These are phyloP conservation scores for Ridgeia piscesae DNA, from an alignment of 1,140 invertebrate species.

Conservation along the genomic window DNA sequence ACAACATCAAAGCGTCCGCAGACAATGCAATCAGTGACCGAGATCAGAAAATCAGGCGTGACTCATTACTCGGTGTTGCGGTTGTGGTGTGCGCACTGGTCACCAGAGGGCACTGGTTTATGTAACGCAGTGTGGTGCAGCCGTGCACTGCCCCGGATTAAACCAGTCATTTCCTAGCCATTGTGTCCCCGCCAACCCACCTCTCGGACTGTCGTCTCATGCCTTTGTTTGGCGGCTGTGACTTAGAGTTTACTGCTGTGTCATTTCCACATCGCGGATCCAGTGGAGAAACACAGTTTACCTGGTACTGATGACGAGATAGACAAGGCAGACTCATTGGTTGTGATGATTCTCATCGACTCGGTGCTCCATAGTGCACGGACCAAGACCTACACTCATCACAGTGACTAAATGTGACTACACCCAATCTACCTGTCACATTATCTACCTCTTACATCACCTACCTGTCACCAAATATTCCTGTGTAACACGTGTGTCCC, in stretches of 20 bases:
- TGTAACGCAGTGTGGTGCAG: neutral
- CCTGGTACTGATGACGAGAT: too few relatives aligned
- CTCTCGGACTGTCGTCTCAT: neutral
- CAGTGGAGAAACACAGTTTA: neutral
- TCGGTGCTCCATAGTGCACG: too few relatives aligned
- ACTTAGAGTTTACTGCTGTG: neutral
- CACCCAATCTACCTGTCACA: too few relatives aligned
- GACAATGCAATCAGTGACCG: neutral
- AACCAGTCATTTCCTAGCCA: neutral
- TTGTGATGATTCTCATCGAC: too few relatives aligned
- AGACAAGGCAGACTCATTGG: too few relatives aligned
- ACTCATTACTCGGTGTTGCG: neutral
- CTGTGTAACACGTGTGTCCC: too few relatives aligned
- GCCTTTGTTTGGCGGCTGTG: neutral
- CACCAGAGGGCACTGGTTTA: constrained; percentile 3
- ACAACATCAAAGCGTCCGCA: neutral
- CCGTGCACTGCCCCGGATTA: neutral
- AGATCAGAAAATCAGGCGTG: neutral
- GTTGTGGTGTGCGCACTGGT: neutral
- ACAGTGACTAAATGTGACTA: too few relatives aligned
- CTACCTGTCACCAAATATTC: too few relatives aligned
- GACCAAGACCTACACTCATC: too few relatives aligned
- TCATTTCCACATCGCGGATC: neutral
- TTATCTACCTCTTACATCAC: too few relatives aligned
- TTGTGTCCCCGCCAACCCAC: neutral